Evolutionary conservation across 2,113 vertebrate genomes (phyloP).

Genomic region (Turdus rufiventris): DNA sequence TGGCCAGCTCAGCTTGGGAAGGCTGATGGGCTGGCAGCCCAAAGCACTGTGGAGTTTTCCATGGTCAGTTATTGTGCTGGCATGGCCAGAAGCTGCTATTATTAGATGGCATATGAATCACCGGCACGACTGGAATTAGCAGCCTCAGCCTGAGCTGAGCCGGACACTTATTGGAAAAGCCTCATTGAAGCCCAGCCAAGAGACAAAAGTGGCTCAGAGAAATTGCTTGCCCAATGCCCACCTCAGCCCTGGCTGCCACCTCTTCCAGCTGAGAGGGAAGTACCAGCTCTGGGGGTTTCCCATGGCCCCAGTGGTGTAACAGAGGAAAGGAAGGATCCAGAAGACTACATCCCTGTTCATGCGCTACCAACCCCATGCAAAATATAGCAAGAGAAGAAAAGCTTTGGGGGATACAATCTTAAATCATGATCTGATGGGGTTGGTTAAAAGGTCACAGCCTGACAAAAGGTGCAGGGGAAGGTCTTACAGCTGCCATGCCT

Average conservation of each 20-base stretch:
- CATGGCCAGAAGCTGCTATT: not conserved
- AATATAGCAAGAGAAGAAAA: not conserved
- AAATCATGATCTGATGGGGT: accelerated
- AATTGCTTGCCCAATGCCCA: not conserved
- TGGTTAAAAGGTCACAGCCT: not conserved
- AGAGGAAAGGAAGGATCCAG: not conserved
- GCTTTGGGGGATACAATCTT: accelerated
- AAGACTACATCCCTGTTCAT: not conserved
- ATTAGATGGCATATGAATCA: slow-evolving; percentile 39
- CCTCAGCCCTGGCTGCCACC: accelerated
- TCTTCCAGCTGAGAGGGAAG: not conserved
- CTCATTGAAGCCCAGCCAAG: not conserved
- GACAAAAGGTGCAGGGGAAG: not conserved
- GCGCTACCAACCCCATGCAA: not conserved
- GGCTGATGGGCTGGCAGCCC: not conserved
- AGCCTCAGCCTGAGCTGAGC: not conserved
- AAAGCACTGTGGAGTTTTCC: not conserved
- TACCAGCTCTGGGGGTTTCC: not conserved
- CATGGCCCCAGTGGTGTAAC: accelerated
- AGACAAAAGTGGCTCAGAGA: not conserved
- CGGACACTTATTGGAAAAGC: not conserved
- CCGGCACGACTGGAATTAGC: not conserved
- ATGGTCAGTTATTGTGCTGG: slow-evolving; percentile 10
- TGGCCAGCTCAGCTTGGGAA: not conserved
- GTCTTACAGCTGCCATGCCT: not conserved